Evolutionary conservation across 1,140 invertebrate genomes (phyloP), one percentile per base, ranked within the genome.

Genomic region (Lasioglossum albipes): DNA sequence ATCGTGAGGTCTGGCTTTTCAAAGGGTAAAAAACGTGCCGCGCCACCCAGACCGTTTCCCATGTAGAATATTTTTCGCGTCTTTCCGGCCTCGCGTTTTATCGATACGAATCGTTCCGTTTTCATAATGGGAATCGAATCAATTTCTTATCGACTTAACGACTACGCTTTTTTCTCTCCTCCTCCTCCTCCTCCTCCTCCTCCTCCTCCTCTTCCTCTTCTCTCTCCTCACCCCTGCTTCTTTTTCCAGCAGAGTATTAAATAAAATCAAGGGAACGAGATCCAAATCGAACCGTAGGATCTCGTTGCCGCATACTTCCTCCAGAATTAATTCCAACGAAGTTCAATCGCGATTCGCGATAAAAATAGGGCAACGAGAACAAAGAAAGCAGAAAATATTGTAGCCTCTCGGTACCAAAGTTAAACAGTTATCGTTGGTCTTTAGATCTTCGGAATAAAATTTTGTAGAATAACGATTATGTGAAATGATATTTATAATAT

Each of bases 1-100:
- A 86, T 86, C 84, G 84, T 71, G 65, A 82, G 72, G 84, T 84
- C 83, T 74, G 61, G 70, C 78, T 85, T 84, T 75, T 75, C 70
- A 79, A 84, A 68, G 71, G 64, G 45, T 77, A 66, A 82, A 78
- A 82, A 84, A 84, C 66, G 78, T 67, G 75, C 67, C 41, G 67
- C 69, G 49, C n/a, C 64, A 74, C 54, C 82, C 54, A 78, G 71
- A 45, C 62, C 52, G 57, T 85, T 75, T 75, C 9, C 81, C 74
- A 82, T 85, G 82, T n/a, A 86, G 76, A 71, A 80, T 86, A 76
- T 77, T 83, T 85, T 65, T 75, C 10, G 12, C 62, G 64, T 78
- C 68, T 61, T 79, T 57, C 62, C 64, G 27, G 66, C 59, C 20
- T 22, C 61, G 45, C 57, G 18, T 49, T 27, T 62, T 52, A 52